Base-by-base conservation (phyloP, 1,140 invertebrate species). In the Philotrypesis tridentata region DNA sequence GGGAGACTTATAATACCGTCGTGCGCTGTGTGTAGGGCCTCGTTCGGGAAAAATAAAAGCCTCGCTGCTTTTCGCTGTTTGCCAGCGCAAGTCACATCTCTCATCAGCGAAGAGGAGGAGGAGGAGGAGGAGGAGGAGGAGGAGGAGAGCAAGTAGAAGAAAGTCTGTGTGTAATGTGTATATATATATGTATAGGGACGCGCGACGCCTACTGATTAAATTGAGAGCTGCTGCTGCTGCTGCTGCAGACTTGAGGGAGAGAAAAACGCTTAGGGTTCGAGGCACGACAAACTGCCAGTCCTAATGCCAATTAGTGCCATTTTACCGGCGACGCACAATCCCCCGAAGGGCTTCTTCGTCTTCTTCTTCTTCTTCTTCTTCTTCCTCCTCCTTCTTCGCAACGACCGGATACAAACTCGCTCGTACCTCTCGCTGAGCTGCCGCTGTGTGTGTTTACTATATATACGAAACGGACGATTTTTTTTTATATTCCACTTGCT, bases 301-400 rank as follows among this genome's bases (percentile, higher is more conserved):
- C 89, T 89, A 91, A 91, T 90, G 90, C 89, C 90, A 91, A 91
- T 91, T 91, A 91, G 90, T 91, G 90, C 90, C 90, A 91, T 90
- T 91, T 88, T 85, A 85, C 82, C 80, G 85, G 31, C 71, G 23
- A 80, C 78, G 77, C 70, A 83, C 61, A 75, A 81, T 73, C 76
- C 68, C 71, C 83, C 74, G 61, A 83, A 82, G 85, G 85, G 83
- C 84, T 87, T 87, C 87, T 75, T 37, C 70, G 61, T 31, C 37
- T 8, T 71, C 37, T 9, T 70, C 48, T 65, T 23, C 40, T 23
- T 79, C 67, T 80, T 80, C 23, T n/a, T n/a, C n/a, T n/a, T n/a
- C n/a, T n/a, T n/a, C n/a, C n/a, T n/a, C 48, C 55, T 55, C 29
- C 61, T 23, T 29, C 37, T 27, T 33, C 14, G 6, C 48, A n/a